A percentile compares a stretch with the other conserved stretches of the same genome.
Conservation (phyloP, 2,113 vertebrate genomes). For the Chloropsis cyanopogon region DNA sequence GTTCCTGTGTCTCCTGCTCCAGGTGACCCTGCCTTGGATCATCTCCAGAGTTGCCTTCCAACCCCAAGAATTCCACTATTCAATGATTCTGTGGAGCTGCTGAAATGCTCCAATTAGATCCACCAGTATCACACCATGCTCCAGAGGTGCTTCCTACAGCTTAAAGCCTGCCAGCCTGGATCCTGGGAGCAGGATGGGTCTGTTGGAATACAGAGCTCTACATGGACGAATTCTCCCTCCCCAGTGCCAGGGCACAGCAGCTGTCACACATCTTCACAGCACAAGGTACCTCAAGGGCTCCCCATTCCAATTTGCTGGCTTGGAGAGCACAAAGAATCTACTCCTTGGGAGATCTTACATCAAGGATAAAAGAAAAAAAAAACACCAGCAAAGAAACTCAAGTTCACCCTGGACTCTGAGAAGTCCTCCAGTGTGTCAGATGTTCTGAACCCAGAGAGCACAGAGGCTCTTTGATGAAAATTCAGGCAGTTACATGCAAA, state of each 20-base stretch:
- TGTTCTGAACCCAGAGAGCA: not conserved
- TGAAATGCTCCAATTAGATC: not conserved
- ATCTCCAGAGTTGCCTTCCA: not conserved
- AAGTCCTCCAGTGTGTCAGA: not conserved
- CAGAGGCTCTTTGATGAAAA: constrained; percentile 10
- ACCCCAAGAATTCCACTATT: not conserved
- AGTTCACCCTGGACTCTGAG: not conserved
- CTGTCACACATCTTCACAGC: not conserved
- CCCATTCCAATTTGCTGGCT: not conserved
- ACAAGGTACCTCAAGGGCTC: not conserved
- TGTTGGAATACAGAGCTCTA: not conserved
- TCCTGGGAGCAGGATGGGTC: not conserved
- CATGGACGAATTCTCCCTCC: not conserved
- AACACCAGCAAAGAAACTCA: not conserved
- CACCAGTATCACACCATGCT: not conserved
- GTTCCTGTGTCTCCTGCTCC: not conserved
- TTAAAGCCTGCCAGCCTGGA: not conserved
- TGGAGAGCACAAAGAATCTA: not conserved
- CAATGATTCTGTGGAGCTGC: not conserved
- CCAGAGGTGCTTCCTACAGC: not conserved
- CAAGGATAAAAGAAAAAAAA: not conserved
- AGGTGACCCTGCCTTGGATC: not conserved
- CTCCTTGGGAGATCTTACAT: not conserved
- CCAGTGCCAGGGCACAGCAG: not conserved
- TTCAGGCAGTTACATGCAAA: not conserved